These are phyloP conservation scores for Dastarcus helophoroides DNA, from an alignment of 2,888 invertebrate genomes.

Conservation along the genomic window DNA sequence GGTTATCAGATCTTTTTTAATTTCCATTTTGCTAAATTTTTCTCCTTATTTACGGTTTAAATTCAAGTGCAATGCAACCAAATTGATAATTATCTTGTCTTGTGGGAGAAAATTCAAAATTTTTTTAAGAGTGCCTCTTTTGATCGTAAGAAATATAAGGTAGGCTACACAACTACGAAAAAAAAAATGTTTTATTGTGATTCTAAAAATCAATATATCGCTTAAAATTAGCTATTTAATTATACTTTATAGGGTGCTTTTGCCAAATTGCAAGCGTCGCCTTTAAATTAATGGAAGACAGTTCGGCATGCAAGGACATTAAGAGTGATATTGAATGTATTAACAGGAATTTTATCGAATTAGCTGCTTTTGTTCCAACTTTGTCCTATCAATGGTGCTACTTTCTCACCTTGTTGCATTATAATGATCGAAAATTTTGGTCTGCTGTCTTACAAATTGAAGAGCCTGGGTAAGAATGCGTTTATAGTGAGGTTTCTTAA, in stretches of 20 bases:
- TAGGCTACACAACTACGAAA: too few relatives aligned
- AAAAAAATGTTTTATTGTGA: too few relatives aligned
- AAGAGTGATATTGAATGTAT: slow-evolving; percentile 43
- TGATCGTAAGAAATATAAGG: too few relatives aligned
- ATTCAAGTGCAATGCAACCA: too few relatives aligned
- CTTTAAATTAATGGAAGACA: slow-evolving; percentile 26
- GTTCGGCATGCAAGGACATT: too few relatives aligned
- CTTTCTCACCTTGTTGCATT: slow-evolving; percentile 60
- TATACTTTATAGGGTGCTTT: slow-evolving; percentile 35
- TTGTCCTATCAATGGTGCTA: slow-evolving; percentile 70
- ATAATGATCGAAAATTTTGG: slow-evolving; percentile 61
- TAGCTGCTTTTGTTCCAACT: slow-evolving; percentile 48
- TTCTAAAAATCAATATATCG: not conserved
- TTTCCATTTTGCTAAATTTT: too few relatives aligned
- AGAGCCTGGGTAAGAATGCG: not conserved
- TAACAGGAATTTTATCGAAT: slow-evolving; percentile 45
- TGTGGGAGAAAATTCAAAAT: too few relatives aligned
- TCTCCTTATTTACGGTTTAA: too few relatives aligned
- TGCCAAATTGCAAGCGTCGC: slow-evolving; percentile 46
- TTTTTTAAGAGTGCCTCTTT: too few relatives aligned
- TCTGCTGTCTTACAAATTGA: slow-evolving; percentile 21
- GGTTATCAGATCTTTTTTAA: too few relatives aligned
- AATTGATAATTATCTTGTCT: too few relatives aligned
- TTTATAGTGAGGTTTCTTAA: slow-evolving; percentile 18
- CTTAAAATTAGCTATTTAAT: slow-evolving; percentile 4